These are phyloP conservation scores for Channallabes apus DNA, from an alignment of 2,797 vertebrate species.

Conservation along the genomic window DNA sequence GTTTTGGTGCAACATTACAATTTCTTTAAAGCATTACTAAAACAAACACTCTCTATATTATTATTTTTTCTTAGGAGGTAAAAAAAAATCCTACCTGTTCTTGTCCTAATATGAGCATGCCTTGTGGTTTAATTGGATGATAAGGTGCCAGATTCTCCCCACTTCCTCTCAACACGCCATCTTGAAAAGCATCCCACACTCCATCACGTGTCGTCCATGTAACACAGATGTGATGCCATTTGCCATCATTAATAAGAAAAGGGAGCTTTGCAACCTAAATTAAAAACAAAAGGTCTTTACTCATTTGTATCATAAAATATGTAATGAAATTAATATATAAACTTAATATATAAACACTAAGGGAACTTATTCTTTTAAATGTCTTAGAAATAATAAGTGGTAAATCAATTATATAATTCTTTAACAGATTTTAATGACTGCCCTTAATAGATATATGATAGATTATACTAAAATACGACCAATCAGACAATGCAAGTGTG, in stretches of 20 bases:
- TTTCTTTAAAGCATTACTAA: not conserved
- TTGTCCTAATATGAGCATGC: conserved; percentile 91
- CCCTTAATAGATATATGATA: not conserved
- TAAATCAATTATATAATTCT: not conserved
- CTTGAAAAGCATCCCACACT: conserved; percentile 97
- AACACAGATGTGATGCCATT: conserved; percentile 97
- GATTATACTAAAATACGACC: not conserved
- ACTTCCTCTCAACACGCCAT: conserved; percentile 87
- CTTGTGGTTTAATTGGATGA: conserved; percentile 95
- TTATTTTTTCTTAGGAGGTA: not conserved
- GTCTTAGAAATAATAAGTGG: not conserved
- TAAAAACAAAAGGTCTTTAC: not conserved
- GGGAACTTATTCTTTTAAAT: not conserved
- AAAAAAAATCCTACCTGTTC: conserved; percentile 83
- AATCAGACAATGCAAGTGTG: not conserved
- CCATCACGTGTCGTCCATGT: conserved; percentile 96
- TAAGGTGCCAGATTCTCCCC: conserved; percentile 95
- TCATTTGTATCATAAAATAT: not conserved
- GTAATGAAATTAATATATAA: not conserved
- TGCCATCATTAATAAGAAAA: conserved; percentile 91
- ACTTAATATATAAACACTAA: not conserved
- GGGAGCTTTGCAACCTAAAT: conserved; percentile 91
- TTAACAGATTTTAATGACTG: not conserved
- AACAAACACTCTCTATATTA: not conserved
- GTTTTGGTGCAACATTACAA: not conserved